Base-by-base conservation (phyloP, 2,888 invertebrate species). In the Cordylochernes scorpioides region DNA sequence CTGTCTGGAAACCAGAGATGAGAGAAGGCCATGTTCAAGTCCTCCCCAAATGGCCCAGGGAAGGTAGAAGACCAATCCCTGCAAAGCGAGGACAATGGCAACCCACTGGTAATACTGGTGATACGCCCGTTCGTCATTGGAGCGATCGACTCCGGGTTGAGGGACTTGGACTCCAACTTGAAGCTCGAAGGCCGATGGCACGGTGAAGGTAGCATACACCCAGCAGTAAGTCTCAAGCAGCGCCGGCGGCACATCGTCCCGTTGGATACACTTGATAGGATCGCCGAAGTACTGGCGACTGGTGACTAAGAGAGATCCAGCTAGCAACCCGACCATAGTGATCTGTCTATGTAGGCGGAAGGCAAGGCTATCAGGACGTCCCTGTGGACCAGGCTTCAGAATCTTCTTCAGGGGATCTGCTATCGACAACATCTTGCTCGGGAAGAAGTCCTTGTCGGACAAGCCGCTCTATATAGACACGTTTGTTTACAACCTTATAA, bases 241-340 rank as follows among this genome's bases (percentile, higher is more conserved):
- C 46, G 71, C 68, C 39, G 71, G 59, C 8, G 78, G 78, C 39
- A 80, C 74, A 47, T 77, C 77, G 9, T 54, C 54, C 47, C 78
- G 36, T 19, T 38, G 32, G 3, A 37, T 34, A 16, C 34, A 91
- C 58, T 84, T 82, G 50, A 91, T 91, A 15, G 88, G 88, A 54
- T 88, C 86, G 7, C 88, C 88, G 49, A 91, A 84, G 56, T 88
- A 88, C 51, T 88, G 86, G 35, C 82, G 64, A 40, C 82, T 78
- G 29, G 84, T 86, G 38, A 91, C 84, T n/a, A n/a, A n/a, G n/a
- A n/a, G n/a, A n/a, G n/a, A n/a, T n/a, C n/a, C n/a, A n/a, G n/a
- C n/a, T n/a, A n/a, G n/a, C n/a, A n/a, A n/a, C n/a, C n/a, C n/a
- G n/a, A n/a, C n/a, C n/a, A n/a, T n/a, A n/a, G n/a, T n/a, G n/a